phyloP scores from a whole-genome alignment of 2,888 invertebrate genomes.

The Polyploca ridens region DNA sequence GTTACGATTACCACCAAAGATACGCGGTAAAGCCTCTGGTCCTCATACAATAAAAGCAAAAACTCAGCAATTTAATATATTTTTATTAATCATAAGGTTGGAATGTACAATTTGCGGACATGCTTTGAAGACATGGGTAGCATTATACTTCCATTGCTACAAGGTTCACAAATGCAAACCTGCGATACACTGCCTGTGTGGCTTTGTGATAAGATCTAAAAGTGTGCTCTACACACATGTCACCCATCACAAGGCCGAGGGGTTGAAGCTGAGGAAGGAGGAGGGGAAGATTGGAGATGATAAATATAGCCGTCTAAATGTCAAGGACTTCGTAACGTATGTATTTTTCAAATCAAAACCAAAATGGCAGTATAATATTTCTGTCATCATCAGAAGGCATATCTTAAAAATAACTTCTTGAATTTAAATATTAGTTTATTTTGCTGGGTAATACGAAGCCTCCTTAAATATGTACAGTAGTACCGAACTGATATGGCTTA shows the following conservation, averaged over 20 bases:
- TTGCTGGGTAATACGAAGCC: neutral
- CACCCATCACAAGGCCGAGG: conserved; percentile 66
- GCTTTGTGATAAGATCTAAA: conserved; percentile 68
- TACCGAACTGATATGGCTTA: no score
- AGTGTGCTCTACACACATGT: conserved; percentile 75
- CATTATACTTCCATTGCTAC: conserved; percentile 57
- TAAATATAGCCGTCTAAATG: conserved; percentile 62
- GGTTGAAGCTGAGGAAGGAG: conserved; percentile 50
- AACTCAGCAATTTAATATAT: neutral
- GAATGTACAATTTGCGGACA: conserved; percentile 65
- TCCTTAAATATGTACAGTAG: no score
- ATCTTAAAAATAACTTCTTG: no score
- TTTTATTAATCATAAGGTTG: conserved; percentile 50
- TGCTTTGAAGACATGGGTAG: conserved; percentile 63
- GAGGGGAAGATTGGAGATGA: conserved; percentile 33
- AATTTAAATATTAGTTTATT: no score
- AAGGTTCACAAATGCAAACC: conserved; percentile 66
- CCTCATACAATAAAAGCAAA: neutral
- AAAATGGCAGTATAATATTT: no score
- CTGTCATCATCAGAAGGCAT: neutral
- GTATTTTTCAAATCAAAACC: conserved; percentile 25
- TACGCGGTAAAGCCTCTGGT: no score
- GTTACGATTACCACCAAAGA: no score
- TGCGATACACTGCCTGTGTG: conserved; percentile 67
- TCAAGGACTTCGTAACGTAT: conserved; percentile 73